Conservation (phyloP, 2,113 vertebrate species). For the Sus scrofa region DNA sequence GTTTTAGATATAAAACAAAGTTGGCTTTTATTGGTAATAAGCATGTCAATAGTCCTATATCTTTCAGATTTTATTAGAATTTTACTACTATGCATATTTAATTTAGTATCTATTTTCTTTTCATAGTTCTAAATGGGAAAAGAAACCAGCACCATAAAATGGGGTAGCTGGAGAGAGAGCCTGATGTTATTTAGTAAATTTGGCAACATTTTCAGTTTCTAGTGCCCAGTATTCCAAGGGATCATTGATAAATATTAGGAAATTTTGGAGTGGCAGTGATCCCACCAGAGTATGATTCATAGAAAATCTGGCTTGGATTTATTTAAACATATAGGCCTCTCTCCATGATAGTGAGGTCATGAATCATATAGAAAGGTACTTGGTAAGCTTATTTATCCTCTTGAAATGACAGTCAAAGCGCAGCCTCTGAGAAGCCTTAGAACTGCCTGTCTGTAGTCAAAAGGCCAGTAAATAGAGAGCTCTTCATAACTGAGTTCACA, state of each 20-base stretch:
- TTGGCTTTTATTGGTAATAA: background rate
- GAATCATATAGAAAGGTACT: constrained; percentile 39
- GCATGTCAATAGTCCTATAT: background rate
- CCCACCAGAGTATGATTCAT: background rate
- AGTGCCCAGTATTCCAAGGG: background rate
- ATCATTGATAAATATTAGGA: background rate
- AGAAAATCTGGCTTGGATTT: constrained; percentile 38
- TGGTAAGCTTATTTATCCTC: background rate
- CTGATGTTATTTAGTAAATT: background rate
- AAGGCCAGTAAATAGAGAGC: background rate
- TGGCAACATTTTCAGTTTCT: background rate
- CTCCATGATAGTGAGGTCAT: constrained; percentile 6
- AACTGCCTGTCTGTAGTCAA: background rate
- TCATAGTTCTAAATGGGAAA: background rate
- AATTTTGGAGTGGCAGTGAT: background rate
- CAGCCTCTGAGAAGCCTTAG: background rate
- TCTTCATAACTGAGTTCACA: background rate
- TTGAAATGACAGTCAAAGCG: background rate
- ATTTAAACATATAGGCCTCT: background rate
- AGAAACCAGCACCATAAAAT: background rate
- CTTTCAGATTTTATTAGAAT: constrained; percentile 37
- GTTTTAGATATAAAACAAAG: constrained; percentile 3
- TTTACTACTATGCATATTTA: constrained; percentile 28
- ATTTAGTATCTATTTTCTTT: constrained; percentile 29
- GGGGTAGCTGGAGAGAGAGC: background rate